phyloP scores from a whole-genome alignment of 2,888 invertebrate genomes.

The Mesorhabditis spiculigera region DNA sequence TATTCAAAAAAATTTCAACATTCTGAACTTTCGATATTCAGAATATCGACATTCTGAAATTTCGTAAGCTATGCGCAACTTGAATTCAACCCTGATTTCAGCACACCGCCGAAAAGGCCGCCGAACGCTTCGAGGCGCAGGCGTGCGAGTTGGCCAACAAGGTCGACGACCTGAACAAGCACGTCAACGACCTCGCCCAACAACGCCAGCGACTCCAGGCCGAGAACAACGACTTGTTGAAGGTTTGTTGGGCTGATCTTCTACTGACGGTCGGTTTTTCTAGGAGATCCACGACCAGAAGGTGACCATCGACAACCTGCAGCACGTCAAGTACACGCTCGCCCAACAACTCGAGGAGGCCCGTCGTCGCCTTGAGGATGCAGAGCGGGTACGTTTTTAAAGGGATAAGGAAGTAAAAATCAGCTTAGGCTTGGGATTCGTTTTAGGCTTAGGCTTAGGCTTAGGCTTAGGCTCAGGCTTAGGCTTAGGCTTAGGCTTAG shows the following conservation, averaged over 20 bases:
- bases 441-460: not conserved
- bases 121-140: constrained; percentile 84
- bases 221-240: constrained; percentile 62
- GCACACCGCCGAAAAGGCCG: constrained; percentile 65
- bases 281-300: constrained; percentile 90
- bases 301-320: constrained; percentile 86
- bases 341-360: constrained; percentile 88
- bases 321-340: constrained; percentile 84
- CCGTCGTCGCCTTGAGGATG: constrained; percentile 89
- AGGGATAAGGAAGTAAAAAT: not conserved
- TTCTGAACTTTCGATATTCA: too few relatives aligned
- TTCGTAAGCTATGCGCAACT: not conserved
- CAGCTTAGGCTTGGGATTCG: too few relatives aligned
- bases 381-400: constrained; percentile 72
- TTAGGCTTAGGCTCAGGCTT: not conserved
- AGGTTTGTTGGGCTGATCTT: constrained; percentile 22
- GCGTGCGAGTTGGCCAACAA: constrained; percentile 89
- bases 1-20: too few relatives aligned
- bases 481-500: constrained; percentile 1
- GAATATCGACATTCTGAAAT: too few relatives aligned
- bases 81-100: constrained; percentile 33
- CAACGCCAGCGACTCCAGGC: constrained; percentile 91
- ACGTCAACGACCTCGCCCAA: constrained; percentile 92
- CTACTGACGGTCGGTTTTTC: constrained; percentile 5
- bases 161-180: constrained; percentile 80